These are phyloP conservation scores for Sinohyriopsis cumingii DNA, from an alignment of 2,888 invertebrate species.

Conservation along the genomic window DNA sequence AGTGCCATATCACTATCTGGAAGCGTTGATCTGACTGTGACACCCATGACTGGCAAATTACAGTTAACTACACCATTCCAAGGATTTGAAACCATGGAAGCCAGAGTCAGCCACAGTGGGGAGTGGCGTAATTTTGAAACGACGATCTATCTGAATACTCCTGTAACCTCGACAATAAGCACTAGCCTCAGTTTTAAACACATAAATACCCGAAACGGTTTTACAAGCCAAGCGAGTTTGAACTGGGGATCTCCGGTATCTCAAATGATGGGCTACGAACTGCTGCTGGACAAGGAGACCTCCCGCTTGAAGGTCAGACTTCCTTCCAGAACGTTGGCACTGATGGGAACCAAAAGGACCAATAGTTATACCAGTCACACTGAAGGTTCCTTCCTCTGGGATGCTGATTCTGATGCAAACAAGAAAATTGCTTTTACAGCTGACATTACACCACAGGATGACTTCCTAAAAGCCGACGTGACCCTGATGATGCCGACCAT, in stretches of 20 bases:
- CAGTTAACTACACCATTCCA: slow-evolving; percentile 31
- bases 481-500: slow-evolving; percentile 44
- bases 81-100: slow-evolving; percentile 23
- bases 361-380: slow-evolving; percentile 1
- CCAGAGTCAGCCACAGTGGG: slow-evolving; percentile 27
- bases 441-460: slow-evolving; percentile 20
- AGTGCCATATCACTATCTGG: neutral
- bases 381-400: slow-evolving; percentile 47
- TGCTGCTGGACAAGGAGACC: slow-evolving; percentile 19
- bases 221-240: slow-evolving; percentile 11
- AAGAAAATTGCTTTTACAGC: slow-evolving; percentile 41
- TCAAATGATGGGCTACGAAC: slow-evolving; percentile 22
- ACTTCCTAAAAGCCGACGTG: slow-evolving; percentile 36
- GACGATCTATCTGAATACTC: too few species aligned
- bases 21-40: slow-evolving; percentile 42
- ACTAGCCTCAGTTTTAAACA: too few species aligned
- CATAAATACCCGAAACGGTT: slow-evolving; percentile 1
- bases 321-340: slow-evolving; percentile 35
- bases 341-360: slow-evolving; percentile 24
- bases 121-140: neutral
- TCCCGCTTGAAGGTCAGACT: slow-evolving; percentile 34
- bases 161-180: too few species aligned
- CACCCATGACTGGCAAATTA: slow-evolving; percentile 17
- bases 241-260: slow-evolving; percentile 17
- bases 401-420: slow-evolving; percentile 46